Conservation (phyloP, 1,140 invertebrate genomes). For the Zaprionus ghesquierei region DNA sequence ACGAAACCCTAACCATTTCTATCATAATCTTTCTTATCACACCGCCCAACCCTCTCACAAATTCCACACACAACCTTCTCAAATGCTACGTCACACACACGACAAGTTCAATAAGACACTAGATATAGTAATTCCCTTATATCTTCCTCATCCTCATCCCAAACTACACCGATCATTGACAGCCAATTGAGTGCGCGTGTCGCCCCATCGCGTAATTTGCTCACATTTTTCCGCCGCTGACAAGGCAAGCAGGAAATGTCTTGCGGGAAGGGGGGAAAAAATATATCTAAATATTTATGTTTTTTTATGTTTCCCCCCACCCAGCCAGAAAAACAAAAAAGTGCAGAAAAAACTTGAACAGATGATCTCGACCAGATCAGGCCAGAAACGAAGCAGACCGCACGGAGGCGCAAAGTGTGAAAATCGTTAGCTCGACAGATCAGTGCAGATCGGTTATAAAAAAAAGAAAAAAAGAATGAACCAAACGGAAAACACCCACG, state of each 20-base stretch:
- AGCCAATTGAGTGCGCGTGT: slow-evolving; percentile 53
- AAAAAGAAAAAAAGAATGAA: slow-evolving; percentile 1
- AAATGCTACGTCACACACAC: neutral
- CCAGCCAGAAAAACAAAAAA: slow-evolving; percentile 15
- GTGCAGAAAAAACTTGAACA: neutral
- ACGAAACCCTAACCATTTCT: neutral
- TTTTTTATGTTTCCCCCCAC: slow-evolving; percentile 36
- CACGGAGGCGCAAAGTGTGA: slow-evolving; percentile 52
- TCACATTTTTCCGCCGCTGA: neutral
- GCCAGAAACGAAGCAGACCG: neutral
- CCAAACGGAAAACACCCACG: slow-evolving; percentile 41
- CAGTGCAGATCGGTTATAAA: slow-evolving; percentile 20
- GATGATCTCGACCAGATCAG: slow-evolving; percentile 4
- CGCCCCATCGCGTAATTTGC: slow-evolving; percentile 42
- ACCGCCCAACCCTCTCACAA: neutral
- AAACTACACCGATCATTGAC: slow-evolving; percentile 24
- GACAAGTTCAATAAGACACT: neutral
- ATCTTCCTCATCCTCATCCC: neutral
- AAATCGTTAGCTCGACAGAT: slow-evolving; percentile 42
- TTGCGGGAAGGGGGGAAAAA: slow-evolving; percentile 15
- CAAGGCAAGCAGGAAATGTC: slow-evolving; percentile 39
- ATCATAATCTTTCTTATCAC: neutral
- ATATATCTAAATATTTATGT: slow-evolving; percentile 61
- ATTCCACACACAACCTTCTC: neutral
- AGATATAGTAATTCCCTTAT: slow-evolving; percentile 8